Conservation (phyloP, 2,888 invertebrate species). For the Lasioglossum figueresi region DNA sequence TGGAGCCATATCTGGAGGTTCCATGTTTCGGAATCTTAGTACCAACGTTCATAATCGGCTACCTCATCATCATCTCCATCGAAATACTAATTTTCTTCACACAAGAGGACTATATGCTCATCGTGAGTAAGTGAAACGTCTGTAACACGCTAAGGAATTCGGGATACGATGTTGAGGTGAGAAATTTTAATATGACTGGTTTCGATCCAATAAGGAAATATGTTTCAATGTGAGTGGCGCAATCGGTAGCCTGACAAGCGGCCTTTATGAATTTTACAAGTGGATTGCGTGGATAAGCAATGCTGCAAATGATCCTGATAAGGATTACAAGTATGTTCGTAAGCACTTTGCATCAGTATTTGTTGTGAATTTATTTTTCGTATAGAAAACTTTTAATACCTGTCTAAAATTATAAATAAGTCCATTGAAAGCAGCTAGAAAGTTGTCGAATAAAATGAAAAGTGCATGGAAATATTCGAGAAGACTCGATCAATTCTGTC, state of each 20-base stretch:
- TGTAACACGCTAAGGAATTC: not conserved
- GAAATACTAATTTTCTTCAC: slow-evolving; percentile 59
- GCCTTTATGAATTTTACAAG: slow-evolving; percentile 65
- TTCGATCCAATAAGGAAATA: slow-evolving; percentile 63
- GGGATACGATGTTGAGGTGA: not conserved
- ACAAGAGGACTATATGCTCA: slow-evolving; percentile 52
- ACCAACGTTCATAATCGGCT: slow-evolving; percentile 73
- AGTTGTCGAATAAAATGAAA: not conserved
- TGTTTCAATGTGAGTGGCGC: slow-evolving; percentile 64
- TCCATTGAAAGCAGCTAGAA: not conserved
- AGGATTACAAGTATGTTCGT: slow-evolving; percentile 58
- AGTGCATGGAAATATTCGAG: not conserved
- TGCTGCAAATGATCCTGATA: slow-evolving; percentile 9
- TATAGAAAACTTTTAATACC: not conserved
- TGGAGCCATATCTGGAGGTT: slow-evolving; percentile 62
- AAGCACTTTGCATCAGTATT: not conserved
- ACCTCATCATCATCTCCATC: slow-evolving; percentile 70
- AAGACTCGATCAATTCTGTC: not conserved
- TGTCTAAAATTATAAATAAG: not conserved
- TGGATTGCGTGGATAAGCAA: slow-evolving; percentile 64
- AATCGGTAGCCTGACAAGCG: slow-evolving; percentile 61
- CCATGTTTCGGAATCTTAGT: slow-evolving; percentile 66
- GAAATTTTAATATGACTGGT: not conserved
- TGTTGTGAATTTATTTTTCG: not conserved
- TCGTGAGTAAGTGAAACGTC: slow-evolving; percentile 62